Evolutionary conservation across 2,797 vertebrate species (phyloP), one percentile per base, ranked within the genome.

Genomic region (Syngnathus acus): DNA sequence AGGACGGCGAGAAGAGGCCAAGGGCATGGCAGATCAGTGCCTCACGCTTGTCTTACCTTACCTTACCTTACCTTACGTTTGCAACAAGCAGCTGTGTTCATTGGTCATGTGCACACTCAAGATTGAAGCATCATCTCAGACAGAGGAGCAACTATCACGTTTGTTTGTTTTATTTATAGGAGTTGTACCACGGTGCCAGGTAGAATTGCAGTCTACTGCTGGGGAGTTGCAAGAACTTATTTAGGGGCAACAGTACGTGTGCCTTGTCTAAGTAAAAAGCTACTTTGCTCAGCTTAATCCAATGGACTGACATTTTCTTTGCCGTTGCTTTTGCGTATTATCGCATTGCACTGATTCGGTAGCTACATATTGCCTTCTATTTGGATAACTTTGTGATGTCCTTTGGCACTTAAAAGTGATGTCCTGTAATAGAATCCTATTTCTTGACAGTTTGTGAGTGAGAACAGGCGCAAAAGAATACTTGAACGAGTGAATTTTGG

Each of bases 1-100:
- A 67, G 72, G 39, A 79, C 75, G 63, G 80, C 75, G 60, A 75
- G 71, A 80, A 66, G 82, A 76, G 82, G 76, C 85, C 84, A 87
- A 86, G 86, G 87, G 65, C 81, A 82, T 67, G 19, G 64, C 75
- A 55, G 76, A 72, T 66, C 69, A 43, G 59, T 42, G 39, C 39
- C 7, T 68, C 21, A 57, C 60, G 83, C 83, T 82, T 72, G 37
- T 82, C 81, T 86, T 84, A 82, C 81, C 45, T 69, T 37, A 32
- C 63, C 37, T 42, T 5, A 14, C 32, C 32, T 32, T 32, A 32
- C 32, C 4, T 32, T 32, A 43, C 3, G 59, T 59, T 59, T 17
- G 37, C 8, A 19, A 19, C 7, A 9, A 19, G 39, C 58, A 61
- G 38, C 58, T 61, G 58, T 5, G 26, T 3, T 37, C 11, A 1